Base-by-base conservation (phyloP, 2,888 invertebrate species). In the Polydesmus complanatus region DNA sequence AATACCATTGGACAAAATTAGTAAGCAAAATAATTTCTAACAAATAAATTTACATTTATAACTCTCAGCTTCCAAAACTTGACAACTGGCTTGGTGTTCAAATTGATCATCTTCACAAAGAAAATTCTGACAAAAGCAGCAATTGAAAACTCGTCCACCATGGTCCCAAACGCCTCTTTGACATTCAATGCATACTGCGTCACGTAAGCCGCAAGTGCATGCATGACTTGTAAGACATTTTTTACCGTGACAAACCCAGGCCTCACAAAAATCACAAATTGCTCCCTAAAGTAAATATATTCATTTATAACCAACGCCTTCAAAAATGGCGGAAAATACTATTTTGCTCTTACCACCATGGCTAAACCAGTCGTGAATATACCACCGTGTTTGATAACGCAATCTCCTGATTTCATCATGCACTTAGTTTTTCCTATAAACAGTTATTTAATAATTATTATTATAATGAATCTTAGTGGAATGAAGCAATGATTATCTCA, bases 51-150 rank as follows among this genome's bases (percentile, higher is more conserved):
- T 76, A 84, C 96, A 96, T 78, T 96, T 96, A 74, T 87, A 93
- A 68, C 84, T 92, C 76, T 96, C 96, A 0, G 92, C 85, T 72
- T 96, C 95, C 3, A 96, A 77, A 62, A 93, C 88, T 78, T 96
- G 94, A 73, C 94, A 95, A 0, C 89, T 91, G 2, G 95, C 95
- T 76, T 96, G 96, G 77, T 96, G 95, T 75, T 96, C 95, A 77
- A 93, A 93, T 75, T 93, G 93, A 75, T 93, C 93, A 75, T 93
- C 93, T 76, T 93, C 93, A 74, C 96, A 96, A 23, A 79, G 70
- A 67, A 72, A 93, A 55, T 85, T 88, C 68, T 83, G 78, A 73
- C 95, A 96, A 77, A 89, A 95, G 37, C 88, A 89, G 73, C 95
- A 95, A 68, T 85, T 84, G 73, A 91, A 95, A 27, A 77, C 71